These are phyloP conservation scores for Lagopus leucura DNA, from an alignment of 2,113 vertebrate species.

Conservation along the genomic window DNA sequence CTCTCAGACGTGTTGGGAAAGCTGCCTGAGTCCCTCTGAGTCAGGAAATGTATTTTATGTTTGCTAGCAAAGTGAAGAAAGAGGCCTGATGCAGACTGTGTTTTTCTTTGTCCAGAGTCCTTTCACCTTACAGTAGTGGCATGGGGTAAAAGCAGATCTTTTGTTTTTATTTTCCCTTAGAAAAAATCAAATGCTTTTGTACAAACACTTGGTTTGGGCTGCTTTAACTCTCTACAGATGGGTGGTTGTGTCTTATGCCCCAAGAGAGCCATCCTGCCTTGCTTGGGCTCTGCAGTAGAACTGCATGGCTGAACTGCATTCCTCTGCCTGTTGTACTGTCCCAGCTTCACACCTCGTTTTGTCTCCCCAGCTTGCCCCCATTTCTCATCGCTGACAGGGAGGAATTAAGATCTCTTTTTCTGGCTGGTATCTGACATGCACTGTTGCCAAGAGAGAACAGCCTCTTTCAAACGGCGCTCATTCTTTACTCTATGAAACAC, in stretches of 20 bases:
- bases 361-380: background rate
- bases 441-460: background rate
- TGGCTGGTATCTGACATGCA: background rate
- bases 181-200: background rate
- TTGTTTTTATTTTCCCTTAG: background rate
- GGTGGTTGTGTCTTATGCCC: background rate
- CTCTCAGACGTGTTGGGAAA: too few species aligned
- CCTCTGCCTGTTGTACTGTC: fast-evolving
- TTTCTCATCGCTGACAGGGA: background rate
- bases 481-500: conserved; percentile 12
- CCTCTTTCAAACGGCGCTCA: background rate
- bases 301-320: background rate
- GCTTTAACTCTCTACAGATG: background rate
- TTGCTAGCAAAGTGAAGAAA: background rate
- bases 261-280: background rate
- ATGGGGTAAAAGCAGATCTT: background rate
- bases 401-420: background rate
- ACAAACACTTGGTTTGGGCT: background rate
- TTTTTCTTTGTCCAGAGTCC: background rate
- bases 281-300: background rate
- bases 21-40: background rate
- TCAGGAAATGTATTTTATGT: background rate
- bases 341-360: background rate
- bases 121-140: background rate
- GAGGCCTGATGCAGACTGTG: background rate